Percentiles rank a stretch among this genome's conserved stretches.
These are phyloP conservation scores for Drosophila teissieri DNA, from an alignment of 1,140 invertebrate species.

Conservation along the genomic window DNA sequence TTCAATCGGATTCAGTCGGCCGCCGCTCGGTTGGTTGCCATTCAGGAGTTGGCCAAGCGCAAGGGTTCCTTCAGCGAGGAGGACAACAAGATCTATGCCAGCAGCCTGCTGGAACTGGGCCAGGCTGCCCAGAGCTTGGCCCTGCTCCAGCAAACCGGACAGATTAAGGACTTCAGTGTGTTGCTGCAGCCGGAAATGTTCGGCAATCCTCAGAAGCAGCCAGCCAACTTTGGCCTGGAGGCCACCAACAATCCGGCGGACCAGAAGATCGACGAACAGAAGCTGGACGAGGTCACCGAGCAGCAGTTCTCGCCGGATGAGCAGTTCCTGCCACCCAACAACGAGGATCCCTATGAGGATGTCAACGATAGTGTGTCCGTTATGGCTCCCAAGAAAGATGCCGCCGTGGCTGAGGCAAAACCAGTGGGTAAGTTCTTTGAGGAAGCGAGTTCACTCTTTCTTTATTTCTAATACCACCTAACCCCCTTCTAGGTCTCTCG, in stretches of 20 bases:
- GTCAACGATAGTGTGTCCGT: slow-evolving; percentile 84
- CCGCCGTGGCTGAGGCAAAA: slow-evolving; percentile 89
- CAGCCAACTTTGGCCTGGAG: slow-evolving; percentile 65
- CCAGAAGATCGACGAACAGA: slow-evolving; percentile 72
- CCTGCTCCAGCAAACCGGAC: slow-evolving; percentile 78
- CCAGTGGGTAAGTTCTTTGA: slow-evolving; percentile 86
- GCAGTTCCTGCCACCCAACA: slow-evolving; percentile 65
- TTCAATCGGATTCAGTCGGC: slow-evolving; percentile 85
- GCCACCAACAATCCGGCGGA: slow-evolving; percentile 61
- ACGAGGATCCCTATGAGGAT: slow-evolving; percentile 80
- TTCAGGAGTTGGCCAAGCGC: slow-evolving; percentile 85
- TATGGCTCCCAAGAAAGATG: slow-evolving; percentile 86
- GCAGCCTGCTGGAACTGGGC: slow-evolving; percentile 84
- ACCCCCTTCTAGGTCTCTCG: slow-evolving; percentile 84
- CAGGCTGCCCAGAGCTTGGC: slow-evolving; percentile 85
- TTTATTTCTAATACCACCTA: not conserved
- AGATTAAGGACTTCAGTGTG: slow-evolving; percentile 82
- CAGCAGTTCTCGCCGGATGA: slow-evolving; percentile 72
- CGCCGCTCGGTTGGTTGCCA: slow-evolving; percentile 85
- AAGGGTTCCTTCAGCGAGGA: slow-evolving; percentile 84
- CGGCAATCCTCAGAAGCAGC: slow-evolving; percentile 51
- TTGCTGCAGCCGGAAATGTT: slow-evolving; percentile 74
- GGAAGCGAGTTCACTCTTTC: not conserved
- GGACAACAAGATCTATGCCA: slow-evolving; percentile 85
- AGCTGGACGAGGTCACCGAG: slow-evolving; percentile 73